phyloP scores from a whole-genome alignment of 1,140 invertebrate genomes.

The Leptinotarsa undecemlineata region DNA sequence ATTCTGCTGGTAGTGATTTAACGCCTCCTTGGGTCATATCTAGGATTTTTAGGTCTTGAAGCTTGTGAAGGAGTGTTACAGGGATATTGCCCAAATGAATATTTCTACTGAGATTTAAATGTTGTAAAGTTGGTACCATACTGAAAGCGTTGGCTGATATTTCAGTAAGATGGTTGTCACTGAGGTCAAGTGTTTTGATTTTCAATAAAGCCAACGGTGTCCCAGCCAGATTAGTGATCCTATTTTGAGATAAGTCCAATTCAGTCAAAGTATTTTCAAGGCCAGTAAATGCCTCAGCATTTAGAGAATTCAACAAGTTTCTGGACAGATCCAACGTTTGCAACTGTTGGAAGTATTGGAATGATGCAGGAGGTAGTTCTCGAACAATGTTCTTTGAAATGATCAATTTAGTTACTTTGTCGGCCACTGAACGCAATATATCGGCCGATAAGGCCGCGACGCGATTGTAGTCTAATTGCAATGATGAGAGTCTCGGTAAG shows the following conservation, averaged over 20 bases:
- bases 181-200: slow-evolving; percentile 73
- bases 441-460: slow-evolving; percentile 84
- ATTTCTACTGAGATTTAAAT: slow-evolving; percentile 80
- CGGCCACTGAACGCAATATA: slow-evolving; percentile 68
- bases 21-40: slow-evolving; percentile 76
- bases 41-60: slow-evolving; percentile 65
- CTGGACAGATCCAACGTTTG: slow-evolving; percentile 75
- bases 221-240: slow-evolving; percentile 68
- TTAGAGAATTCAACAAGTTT: slow-evolving; percentile 74
- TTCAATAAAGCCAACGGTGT: slow-evolving; percentile 67
- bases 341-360: slow-evolving; percentile 77
- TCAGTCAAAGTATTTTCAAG: slow-evolving; percentile 73
- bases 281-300: slow-evolving; percentile 74
- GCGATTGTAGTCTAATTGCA: slow-evolving; percentile 84
- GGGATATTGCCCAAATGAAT: slow-evolving; percentile 66
- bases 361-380: slow-evolving; percentile 78
- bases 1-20: slow-evolving; percentile 69
- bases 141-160: slow-evolving; percentile 70
- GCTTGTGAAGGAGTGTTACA: slow-evolving; percentile 62
- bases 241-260: slow-evolving; percentile 77
- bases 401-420: slow-evolving; percentile 65
- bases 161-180: slow-evolving; percentile 76
- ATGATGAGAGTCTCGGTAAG: slow-evolving; percentile 70
- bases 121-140: slow-evolving; percentile 68
- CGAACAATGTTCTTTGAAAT: slow-evolving; percentile 84